Evolutionary conservation across 2,797 vertebrate species (phyloP).

Genomic region (Sus cebifrons): DNA sequence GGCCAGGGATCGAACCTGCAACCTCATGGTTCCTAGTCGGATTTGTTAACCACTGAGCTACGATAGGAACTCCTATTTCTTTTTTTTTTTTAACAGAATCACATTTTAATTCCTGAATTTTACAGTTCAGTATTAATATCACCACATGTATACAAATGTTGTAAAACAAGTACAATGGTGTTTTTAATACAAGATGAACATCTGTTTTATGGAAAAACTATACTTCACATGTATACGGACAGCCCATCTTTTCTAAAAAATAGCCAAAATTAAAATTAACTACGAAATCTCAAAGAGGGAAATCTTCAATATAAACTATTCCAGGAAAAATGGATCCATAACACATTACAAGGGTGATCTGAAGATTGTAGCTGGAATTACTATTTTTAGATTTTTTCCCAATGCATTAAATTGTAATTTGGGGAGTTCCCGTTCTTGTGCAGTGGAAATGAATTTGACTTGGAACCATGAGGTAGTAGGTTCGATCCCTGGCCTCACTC

Average conservation of each 20-base stretch:
- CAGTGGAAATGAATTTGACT: too few species aligned
- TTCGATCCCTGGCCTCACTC: too few species aligned
- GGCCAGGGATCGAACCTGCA: too few species aligned
- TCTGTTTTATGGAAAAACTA: slow-evolving; percentile 95
- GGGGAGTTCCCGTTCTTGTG: too few species aligned
- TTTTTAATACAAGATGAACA: slow-evolving; percentile 98
- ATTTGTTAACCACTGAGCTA: too few species aligned
- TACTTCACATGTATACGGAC: slow-evolving; percentile 94
- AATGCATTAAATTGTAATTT: slow-evolving; percentile 66
- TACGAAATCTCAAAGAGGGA: slow-evolving; percentile 92
- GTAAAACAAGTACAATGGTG: slow-evolving; percentile 97
- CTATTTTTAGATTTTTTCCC: slow-evolving; percentile 69
- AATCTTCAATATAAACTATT: slow-evolving; percentile 92
- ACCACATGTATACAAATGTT: slow-evolving; percentile 99
- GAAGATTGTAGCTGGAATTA: slow-evolving; percentile 88
- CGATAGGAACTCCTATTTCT: too few species aligned
- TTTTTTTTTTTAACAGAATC: slow-evolving; percentile 92
- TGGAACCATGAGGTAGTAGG: too few species aligned
- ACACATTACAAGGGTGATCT: slow-evolving; percentile 90
- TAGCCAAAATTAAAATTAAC: slow-evolving; percentile 93
- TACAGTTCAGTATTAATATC: slow-evolving; percentile 95
- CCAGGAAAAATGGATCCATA: slow-evolving; percentile 92
- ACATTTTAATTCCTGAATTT: slow-evolving; percentile 99
- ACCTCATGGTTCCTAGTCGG: too few species aligned
- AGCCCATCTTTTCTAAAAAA: slow-evolving; percentile 93